Percentiles rank a stretch among this genome's conserved stretches.
Conservation (phyloP, 2,888 invertebrate species). For the Zelleria hepariella region DNA sequence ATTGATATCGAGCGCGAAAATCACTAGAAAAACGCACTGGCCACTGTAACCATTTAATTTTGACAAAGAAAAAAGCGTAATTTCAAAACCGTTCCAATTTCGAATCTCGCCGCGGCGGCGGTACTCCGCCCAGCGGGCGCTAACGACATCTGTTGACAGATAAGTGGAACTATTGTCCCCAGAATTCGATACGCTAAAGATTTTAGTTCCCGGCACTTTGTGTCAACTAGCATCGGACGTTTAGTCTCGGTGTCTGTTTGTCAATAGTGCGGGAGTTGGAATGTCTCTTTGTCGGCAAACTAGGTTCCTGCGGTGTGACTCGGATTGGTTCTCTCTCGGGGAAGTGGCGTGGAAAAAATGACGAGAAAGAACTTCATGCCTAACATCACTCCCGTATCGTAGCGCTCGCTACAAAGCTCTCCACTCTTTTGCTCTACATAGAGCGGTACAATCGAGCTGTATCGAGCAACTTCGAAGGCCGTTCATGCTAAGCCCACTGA, state of each 20-base stretch:
- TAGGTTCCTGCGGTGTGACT: constrained; percentile 11
- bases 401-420: not conserved
- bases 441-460: no score
- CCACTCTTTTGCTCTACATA: no score
- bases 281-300: constrained; percentile 10
- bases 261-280: constrained; percentile 28
- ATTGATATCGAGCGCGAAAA: not conserved
- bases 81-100: constrained; percentile 35
- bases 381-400: not conserved
- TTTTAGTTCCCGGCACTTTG: constrained; percentile 42
- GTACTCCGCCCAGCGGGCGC: constrained; percentile 47
- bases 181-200: constrained; percentile 50
- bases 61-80: constrained; percentile 11
- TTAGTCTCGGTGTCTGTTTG: constrained; percentile 43
- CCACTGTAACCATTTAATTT: not conserved
- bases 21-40: not conserved
- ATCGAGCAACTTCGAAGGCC: no score
- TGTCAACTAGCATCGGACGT: constrained; percentile 37
- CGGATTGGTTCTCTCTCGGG: not conserved
- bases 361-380: no score
- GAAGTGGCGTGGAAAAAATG: constrained; percentile 3
- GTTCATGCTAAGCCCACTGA: no score
- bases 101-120: constrained; percentile 42
- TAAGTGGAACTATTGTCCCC: constrained; percentile 61
- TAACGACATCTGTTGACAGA: constrained; percentile 65